Evolutionary conservation across 2,797 vertebrate genomes (phyloP), one percentile per base, ranked within the genome.

Genomic region (Sebastes diploproa): DNA sequence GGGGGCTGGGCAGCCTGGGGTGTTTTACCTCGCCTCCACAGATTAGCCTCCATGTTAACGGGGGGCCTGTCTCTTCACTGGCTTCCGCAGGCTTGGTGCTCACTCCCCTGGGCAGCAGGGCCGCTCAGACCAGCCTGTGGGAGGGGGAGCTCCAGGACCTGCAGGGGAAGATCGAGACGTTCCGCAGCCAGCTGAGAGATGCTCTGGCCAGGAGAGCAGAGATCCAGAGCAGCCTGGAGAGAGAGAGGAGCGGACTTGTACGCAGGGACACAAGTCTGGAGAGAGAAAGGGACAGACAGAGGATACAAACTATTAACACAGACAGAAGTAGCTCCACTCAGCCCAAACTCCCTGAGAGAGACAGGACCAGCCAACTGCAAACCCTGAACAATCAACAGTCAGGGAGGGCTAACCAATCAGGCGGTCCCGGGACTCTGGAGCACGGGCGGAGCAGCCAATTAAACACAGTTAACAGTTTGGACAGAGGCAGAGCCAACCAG

Each of bases 71-170:
- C 1, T 93, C 91, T 0, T 84, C 88, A 0, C 84, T 94, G 80
- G 88, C 91, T 8, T 91, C 95, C 29, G 73, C 94, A 0, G 95
- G 95, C 58, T 79, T 96, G 88, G 94, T 95, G 52, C 95, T 96
- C 6, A 91, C 95, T 6, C 92, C 95, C 0, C 85, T 95, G 23
- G 91, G 90, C n/a, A 92, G 82, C 77, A 72, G 90, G 42, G 88
- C 89, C 0, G 82, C 82, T n/a, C 94, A 95, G 89, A 89, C 93
- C 67, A 89, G 92, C 78, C 91, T 95, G 30, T 96, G 95, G 95
- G 95, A 96, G 54, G 93, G 93, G 0, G 97, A 98, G 89, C 95
- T 98, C 16, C 94, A 86, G 83, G 96, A 97, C 83, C 94, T 99
- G 77, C 97, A 98, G 84, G 91, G 84, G 63, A 95, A 93, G 86